Conservation (phyloP, 2,888 invertebrate genomes). For the Neria commutata region DNA sequence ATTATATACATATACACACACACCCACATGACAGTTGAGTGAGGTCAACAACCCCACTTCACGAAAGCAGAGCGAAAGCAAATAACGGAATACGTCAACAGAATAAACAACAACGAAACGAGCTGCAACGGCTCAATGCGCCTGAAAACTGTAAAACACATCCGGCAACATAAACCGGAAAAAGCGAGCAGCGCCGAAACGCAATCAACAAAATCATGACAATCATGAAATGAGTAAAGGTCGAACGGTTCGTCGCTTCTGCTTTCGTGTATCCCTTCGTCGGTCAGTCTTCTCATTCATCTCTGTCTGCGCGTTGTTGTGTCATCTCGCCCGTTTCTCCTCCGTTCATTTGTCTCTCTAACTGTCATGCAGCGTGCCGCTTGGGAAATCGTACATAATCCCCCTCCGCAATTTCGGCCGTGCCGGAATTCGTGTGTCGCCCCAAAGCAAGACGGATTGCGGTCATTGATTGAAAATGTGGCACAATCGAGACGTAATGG, state of each 20-base stretch:
- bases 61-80: neutral
- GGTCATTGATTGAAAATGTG: slow-evolving; percentile 48
- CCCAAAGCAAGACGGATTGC: slow-evolving; percentile 38
- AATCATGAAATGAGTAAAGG: neutral
- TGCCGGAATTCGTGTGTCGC: too few relatives aligned
- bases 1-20: too few relatives aligned
- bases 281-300: too few relatives aligned
- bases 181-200: neutral
- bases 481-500: slow-evolving; percentile 33
- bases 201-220: neutral
- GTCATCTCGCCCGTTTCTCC: too few relatives aligned
- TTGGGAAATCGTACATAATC: too few relatives aligned
- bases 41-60: slow-evolving; percentile 5
- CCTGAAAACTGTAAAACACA: neutral
- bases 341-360: too few relatives aligned
- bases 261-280: too few relatives aligned
- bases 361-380: too few relatives aligned
- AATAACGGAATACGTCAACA: neutral
- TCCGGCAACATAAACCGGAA: neutral
- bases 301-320: too few relatives aligned
- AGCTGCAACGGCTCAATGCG: neutral
- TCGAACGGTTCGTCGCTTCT: too few relatives aligned
- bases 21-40: neutral
- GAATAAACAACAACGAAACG: neutral
- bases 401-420: too few relatives aligned